phyloP scores from a whole-genome alignment of 2,888 invertebrate genomes.

The Chamaedrilus cognettii region DNA sequence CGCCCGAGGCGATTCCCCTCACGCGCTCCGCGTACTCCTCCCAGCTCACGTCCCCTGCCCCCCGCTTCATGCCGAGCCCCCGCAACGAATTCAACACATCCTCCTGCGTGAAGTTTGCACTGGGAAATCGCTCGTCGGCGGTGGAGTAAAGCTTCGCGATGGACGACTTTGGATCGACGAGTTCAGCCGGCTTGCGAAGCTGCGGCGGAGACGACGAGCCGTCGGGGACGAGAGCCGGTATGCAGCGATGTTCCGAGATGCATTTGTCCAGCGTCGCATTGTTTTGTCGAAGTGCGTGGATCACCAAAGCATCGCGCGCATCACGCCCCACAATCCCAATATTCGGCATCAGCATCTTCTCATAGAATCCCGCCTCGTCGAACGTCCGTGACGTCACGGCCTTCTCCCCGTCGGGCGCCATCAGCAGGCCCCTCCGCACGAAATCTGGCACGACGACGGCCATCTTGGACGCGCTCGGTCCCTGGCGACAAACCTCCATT shows the following conservation, averaged over 20 bases:
- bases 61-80: constrained; percentile 32
- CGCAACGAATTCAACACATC: constrained; percentile 26
- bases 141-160: constrained; percentile 38
- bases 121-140: constrained; percentile 43
- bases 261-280: constrained; percentile 36
- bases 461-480: constrained; percentile 4
- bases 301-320: constrained; percentile 35
- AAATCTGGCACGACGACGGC: constrained; percentile 27
- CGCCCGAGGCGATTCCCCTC: constrained; percentile 9
- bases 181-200: constrained; percentile 37
- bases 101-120: constrained; percentile 10
- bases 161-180: constrained; percentile 40
- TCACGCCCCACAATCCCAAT: constrained; percentile 25
- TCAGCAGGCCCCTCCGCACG: constrained; percentile 20
- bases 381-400: constrained; percentile 30
- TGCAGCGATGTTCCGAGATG: constrained; percentile 31
- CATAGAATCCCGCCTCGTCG: constrained; percentile 36
- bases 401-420: constrained; percentile 23
- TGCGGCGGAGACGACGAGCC: too few relatives aligned
- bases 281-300: constrained; percentile 40
- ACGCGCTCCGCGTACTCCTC: constrained; percentile 34
- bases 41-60: constrained; percentile 31
- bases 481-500: constrained; percentile 25
- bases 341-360: constrained; percentile 40
- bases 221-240: constrained; percentile 42